A percentile compares a stretch with the other conserved stretches of the same genome.
phyloP scores from a whole-genome alignment of 2,113 vertebrate species.

The Colistium nudipinnis region DNA sequence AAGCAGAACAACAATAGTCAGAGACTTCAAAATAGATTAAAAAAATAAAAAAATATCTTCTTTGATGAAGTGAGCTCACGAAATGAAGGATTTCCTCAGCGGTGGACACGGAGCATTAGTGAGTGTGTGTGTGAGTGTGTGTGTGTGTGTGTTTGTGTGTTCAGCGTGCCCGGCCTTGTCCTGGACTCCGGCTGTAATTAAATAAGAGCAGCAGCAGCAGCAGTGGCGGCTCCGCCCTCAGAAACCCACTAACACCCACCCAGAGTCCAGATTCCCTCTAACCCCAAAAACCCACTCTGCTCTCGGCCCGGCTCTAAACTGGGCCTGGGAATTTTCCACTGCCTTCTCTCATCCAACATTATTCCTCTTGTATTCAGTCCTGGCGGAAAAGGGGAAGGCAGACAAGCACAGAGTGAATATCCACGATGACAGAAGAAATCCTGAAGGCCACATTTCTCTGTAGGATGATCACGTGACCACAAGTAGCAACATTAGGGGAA shows the following conservation, averaged over 20 bases:
- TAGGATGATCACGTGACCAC: not conserved
- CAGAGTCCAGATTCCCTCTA: conserved; percentile 50
- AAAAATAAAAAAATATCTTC: not conserved
- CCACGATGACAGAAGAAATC: not conserved
- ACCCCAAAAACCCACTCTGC: conserved; percentile 55
- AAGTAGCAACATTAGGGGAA: too few relatives aligned
- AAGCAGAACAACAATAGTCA: too few relatives aligned
- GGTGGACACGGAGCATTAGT: conserved; percentile 38
- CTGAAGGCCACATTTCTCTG: not conserved
- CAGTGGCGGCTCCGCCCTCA: conserved; percentile 71
- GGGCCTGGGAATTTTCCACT: conserved; percentile 64
- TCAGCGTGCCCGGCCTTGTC: conserved; percentile 76
- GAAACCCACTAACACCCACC: conserved; percentile 72
- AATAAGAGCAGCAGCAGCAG: conserved; percentile 67
- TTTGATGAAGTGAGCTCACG: conserved; percentile 10
- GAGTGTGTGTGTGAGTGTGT: too few relatives aligned
- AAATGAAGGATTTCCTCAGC: conserved; percentile 39
- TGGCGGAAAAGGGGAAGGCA: not conserved
- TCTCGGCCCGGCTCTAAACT: conserved; percentile 51
- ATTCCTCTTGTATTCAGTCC: conserved; percentile 14
- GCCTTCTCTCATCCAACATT: conserved; percentile 13
- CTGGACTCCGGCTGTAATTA: conserved; percentile 72
- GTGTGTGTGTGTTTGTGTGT: conserved; percentile 27
- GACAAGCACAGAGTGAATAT: too few relatives aligned
- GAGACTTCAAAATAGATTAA: too few relatives aligned